Evolutionary conservation across 2,888 invertebrate genomes (phyloP), one percentile per base, ranked within the genome.

Genomic region (Anodontia alba): DNA sequence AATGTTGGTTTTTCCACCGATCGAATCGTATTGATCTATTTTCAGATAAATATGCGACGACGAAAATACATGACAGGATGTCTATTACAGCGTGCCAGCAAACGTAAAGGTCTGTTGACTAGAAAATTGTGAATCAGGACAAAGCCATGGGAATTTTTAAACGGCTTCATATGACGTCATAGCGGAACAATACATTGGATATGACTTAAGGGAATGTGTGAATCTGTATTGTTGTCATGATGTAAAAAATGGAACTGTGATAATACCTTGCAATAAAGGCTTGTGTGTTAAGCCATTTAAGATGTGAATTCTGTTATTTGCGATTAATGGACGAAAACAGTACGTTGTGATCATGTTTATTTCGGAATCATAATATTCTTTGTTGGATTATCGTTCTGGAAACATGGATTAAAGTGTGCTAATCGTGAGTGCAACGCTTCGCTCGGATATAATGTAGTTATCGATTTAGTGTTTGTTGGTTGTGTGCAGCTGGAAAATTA

Each of bases 371-470:
- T 17, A 31, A 33, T 33, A 5, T 15, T 62, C 33, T 1, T 62
- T 54, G 7, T 33, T 62, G 62, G 62, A 62, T 62, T 62, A 54
- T 23, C 26, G 5, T 15, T 7, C 23, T 17, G 12, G 33, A 26
- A 62, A 10, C 62, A 62, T 62, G 62, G 33, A 62, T 33, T 62
- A 33, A 57, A 62, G 62, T 62, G 31, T 31, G 62, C 26, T 62
- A 33, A 33, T 31, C 17, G 17, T 29, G 26, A 5, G 29, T 20
- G 17, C 3, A 62, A 29, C 33, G 20, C 1, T 5, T 33, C 1
- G 62, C 62, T 62, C 62, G 62, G 62, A 62, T 62, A 29, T 62
- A n/a, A 31, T 33, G 29, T 33, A 62, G 62, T 62, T 62, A 62
- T 62, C 62, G 62, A 62, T 62, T 62, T 33, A 12, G 8, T 15